Percentiles rank a stretch among this genome's conserved stretches.
These are phyloP conservation scores for Lobophora halterata DNA, from an alignment of 2,888 invertebrate genomes.

Conservation along the genomic window DNA sequence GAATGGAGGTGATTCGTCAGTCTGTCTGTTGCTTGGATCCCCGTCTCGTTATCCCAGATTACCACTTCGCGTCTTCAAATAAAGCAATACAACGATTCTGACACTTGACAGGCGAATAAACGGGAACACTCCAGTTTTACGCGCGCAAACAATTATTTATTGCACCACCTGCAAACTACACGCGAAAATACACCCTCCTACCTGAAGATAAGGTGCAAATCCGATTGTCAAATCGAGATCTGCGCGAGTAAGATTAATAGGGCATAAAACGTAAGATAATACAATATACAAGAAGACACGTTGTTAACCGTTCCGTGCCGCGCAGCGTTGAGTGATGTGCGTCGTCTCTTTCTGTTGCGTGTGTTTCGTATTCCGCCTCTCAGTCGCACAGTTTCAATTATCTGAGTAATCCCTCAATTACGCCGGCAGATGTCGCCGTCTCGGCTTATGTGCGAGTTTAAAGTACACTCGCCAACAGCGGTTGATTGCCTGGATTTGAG, in stretches of 20 bases:
- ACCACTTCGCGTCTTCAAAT: conserved; percentile 55
- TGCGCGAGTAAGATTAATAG: conserved; percentile 76
- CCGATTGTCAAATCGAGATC: conserved; percentile 42
- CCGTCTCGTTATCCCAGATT: conserved; percentile 64
- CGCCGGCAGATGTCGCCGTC: conserved; percentile 82
- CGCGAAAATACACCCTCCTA: conserved; percentile 46
- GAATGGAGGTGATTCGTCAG: conserved; percentile 27
- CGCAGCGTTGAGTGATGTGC: conserved; percentile 55
- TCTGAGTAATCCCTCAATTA: conserved; percentile 85
- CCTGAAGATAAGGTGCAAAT: conserved; percentile 40
- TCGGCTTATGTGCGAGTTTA: conserved; percentile 78
- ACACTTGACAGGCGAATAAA: conserved; percentile 53
- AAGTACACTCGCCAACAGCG: conserved; percentile 75
- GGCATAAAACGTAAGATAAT: conserved; percentile 80
- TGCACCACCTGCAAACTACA: conserved; percentile 57
- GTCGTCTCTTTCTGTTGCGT: conserved; percentile 54
- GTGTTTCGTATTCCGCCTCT: conserved; percentile 42
- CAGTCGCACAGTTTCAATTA: conserved; percentile 82
- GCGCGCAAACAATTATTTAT: conserved; percentile 79
- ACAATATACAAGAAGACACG: conserved; percentile 84
- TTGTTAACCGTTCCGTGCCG: conserved; percentile 81
- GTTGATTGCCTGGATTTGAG: conserved; percentile 60
- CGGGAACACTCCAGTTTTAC: conserved; percentile 73
- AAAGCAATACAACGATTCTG: conserved; percentile 50
- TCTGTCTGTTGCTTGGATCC: conserved; percentile 39